phyloP scores from a whole-genome alignment of 2,113 vertebrate genomes.

The Balaenoptera acutorostrata region DNA sequence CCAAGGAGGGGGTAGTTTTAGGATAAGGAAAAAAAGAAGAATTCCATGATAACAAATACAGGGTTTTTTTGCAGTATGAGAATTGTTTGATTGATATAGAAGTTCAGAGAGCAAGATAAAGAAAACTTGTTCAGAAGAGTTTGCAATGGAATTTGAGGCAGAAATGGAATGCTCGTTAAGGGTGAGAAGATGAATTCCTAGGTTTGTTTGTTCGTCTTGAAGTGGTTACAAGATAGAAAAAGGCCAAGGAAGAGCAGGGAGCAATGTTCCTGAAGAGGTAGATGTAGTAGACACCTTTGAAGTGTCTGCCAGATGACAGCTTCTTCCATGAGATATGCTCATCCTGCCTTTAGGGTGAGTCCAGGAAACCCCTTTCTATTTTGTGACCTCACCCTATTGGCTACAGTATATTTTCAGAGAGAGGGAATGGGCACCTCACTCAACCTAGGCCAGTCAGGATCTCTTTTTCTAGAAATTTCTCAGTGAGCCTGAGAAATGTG shows the following conservation, averaged over 20 bases:
- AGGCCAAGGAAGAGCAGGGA: background rate
- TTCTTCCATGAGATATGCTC: background rate
- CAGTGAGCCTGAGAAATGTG: background rate
- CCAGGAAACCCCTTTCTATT: background rate
- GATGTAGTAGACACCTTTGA: background rate
- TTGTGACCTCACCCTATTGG: background rate
- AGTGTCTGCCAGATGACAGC: background rate
- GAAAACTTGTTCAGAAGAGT: background rate
- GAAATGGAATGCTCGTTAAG: background rate
- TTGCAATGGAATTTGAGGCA: background rate
- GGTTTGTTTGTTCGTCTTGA: background rate
- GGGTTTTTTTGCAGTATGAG: background rate
- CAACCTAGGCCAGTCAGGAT: background rate
- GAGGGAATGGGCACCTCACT: background rate
- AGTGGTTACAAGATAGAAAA: background rate
- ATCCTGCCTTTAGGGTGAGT: background rate
- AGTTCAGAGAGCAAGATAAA: background rate
- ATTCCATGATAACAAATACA: background rate
- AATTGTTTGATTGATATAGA: background rate
- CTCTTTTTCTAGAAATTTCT: background rate
- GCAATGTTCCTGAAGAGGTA: background rate
- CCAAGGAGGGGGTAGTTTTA: background rate
- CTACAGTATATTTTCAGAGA: background rate
- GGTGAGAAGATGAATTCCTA: background rate
- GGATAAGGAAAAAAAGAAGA: background rate